A percentile compares a stretch with the other conserved stretches of the same genome.
Evolutionary conservation across 2,797 vertebrate species (phyloP).

Genomic region (Gambelia wislizenii): DNA sequence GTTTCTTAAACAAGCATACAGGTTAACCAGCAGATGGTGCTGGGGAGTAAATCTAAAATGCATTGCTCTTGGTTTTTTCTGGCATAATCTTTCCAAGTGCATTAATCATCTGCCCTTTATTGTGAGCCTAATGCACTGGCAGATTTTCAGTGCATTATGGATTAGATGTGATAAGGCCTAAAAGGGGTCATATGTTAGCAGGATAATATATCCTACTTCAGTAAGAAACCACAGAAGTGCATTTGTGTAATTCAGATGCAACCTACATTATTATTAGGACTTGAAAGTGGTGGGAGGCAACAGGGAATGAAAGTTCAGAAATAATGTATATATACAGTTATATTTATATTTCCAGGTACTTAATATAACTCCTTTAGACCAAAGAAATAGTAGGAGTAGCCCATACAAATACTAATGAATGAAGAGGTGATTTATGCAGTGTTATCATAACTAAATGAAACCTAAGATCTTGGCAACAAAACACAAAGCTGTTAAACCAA

Average conservation of each 20-base stretch:
- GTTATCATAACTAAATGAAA: background rate
- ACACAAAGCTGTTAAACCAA: background rate
- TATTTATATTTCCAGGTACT: slow-evolving; percentile 17
- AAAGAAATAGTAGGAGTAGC: background rate
- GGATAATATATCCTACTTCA: slow-evolving; percentile 20
- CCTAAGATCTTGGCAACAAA: background rate
- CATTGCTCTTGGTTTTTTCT: background rate
- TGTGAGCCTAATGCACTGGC: background rate
- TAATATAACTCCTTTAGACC: background rate
- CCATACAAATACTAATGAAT: background rate
- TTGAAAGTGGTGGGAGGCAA: slow-evolving; percentile 5
- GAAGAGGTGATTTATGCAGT: background rate
- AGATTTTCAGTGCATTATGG: slow-evolving; percentile 19
- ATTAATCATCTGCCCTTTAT: background rate
- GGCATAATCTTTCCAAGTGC: slow-evolving; percentile 25
- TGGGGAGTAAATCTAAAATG: slow-evolving; percentile 11
- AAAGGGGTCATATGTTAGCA: slow-evolving; percentile 25
- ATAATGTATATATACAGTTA: background rate
- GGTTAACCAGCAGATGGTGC: slow-evolving; percentile 51
- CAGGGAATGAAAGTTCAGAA: slow-evolving; percentile 40
- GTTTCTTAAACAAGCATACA: background rate
- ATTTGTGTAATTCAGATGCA: slow-evolving; percentile 24
- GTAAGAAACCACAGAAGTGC: slow-evolving; percentile 3
- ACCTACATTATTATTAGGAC: slow-evolving; percentile 14
- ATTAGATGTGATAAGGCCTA: slow-evolving; percentile 15